Conservation (phyloP, 2,113 vertebrate species). For the Gnathonemus longibarbis region DNA sequence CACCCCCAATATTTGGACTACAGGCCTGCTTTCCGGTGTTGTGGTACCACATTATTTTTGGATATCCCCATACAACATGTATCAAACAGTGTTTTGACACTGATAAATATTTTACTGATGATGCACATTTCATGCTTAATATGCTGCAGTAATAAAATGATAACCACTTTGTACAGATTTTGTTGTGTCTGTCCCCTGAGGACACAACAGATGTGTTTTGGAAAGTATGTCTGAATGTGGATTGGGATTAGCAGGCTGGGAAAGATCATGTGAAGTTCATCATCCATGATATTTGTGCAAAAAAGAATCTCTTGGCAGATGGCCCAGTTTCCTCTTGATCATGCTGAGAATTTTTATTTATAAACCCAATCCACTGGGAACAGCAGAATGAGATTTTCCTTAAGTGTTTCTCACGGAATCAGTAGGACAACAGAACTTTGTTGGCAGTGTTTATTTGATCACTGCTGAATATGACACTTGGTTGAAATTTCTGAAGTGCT, state of each 20-base stretch:
- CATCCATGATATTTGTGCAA: neutral
- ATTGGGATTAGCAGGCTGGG: neutral
- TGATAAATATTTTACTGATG: neutral
- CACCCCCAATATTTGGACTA: neutral
- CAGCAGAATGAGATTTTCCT: neutral
- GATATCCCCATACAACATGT: neutral
- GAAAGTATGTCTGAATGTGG: neutral
- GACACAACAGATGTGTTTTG: neutral
- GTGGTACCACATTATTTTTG: neutral
- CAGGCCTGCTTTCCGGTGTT: neutral
- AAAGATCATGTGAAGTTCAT: neutral
- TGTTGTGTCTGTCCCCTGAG: neutral
- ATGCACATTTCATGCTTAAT: neutral
- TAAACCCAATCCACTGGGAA: neutral
- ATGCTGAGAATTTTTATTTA: neutral
- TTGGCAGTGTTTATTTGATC: neutral
- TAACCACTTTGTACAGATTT: neutral
- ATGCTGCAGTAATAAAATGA: neutral
- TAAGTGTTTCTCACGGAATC: neutral
- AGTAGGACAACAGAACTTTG: neutral
- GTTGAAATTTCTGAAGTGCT: neutral
- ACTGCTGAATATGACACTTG: neutral
- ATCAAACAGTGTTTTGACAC: neutral
- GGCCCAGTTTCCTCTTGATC: neutral
- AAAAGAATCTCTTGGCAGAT: neutral